Evolutionary conservation across 2,888 invertebrate species (phyloP).

Genomic region (Apeira syringaria): DNA sequence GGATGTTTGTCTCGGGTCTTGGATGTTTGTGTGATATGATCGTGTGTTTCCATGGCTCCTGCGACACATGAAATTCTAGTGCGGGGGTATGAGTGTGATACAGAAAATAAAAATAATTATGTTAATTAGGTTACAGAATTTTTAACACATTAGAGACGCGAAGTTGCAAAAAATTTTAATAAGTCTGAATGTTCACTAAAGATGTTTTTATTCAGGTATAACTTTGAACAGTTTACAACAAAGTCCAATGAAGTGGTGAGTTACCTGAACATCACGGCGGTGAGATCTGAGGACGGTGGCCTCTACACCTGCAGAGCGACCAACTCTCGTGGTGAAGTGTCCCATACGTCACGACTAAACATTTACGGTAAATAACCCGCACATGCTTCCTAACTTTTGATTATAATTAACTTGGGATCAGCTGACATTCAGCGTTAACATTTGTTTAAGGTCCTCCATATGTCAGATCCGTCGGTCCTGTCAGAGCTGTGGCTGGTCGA

Average conservation of each 20-base stretch:
- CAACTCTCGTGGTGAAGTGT: slow-evolving; percentile 89
- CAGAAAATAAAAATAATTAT: too few relatives aligned
- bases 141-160: too few relatives aligned
- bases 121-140: too few relatives aligned
- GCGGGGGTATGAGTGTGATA: too few relatives aligned
- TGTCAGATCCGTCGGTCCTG: slow-evolving; percentile 89
- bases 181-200: too few relatives aligned
- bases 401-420: not conserved
- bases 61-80: too few relatives aligned
- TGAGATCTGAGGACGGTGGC: slow-evolving; percentile 92
- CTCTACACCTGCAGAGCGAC: slow-evolving; percentile 92
- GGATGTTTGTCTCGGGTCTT: too few relatives aligned
- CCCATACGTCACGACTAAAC: slow-evolving; percentile 90
- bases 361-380: slow-evolving; percentile 87
- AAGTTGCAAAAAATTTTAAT: too few relatives aligned
- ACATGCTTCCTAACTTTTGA: not conserved
- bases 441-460: slow-evolving; percentile 87
- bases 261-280: slow-evolving; percentile 92
- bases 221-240: slow-evolving; percentile 92
- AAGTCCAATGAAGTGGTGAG: slow-evolving; percentile 92
- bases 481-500: slow-evolving; percentile 91
- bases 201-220: slow-evolving; percentile 80
- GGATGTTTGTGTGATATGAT: too few relatives aligned
- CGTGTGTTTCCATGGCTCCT: too few relatives aligned
- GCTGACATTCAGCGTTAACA: not conserved